These are phyloP conservation scores for Dysidea cf. avara DNA, from an alignment of 37 sponge, comb jelly and placozoan species.

Conservation along the genomic window DNA sequence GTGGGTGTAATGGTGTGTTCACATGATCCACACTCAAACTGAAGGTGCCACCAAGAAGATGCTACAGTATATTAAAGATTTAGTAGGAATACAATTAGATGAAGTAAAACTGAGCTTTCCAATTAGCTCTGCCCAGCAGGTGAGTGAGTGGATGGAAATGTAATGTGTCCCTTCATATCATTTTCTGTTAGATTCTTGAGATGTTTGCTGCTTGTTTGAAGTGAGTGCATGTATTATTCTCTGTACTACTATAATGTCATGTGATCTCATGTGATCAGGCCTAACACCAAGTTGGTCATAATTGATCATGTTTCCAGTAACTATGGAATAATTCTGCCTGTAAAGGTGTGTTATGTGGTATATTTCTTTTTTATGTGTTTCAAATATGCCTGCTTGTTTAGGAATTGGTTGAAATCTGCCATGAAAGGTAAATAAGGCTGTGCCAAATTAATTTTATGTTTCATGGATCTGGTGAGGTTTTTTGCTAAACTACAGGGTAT, in stretches of 20 bases:
- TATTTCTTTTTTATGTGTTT: too few species aligned
- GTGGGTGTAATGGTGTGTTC: conserved; percentile 18
- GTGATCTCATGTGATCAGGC: conserved; percentile 23
- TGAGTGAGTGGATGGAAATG: neutral
- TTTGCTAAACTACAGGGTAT: too few species aligned
- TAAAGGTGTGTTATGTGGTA: conserved; percentile 43
- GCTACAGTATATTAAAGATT: conserved; percentile 12
- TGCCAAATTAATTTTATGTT: neutral
- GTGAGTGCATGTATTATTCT: too few species aligned
- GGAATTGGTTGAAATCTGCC: conserved; percentile 58
- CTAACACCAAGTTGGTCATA: conserved; percentile 56
- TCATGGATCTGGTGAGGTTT: too few species aligned
- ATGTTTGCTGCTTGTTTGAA: neutral
- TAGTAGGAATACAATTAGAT: conserved; percentile 11
- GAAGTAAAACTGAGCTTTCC: conserved; percentile 51
- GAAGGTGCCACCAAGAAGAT: conserved; percentile 56
- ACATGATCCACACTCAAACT: neutral
- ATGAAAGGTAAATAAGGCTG: conserved; percentile 23
- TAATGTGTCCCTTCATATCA: neutral
- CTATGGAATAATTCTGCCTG: conserved; percentile 57
- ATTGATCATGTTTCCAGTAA: conserved; percentile 79
- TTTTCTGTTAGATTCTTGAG: neutral
- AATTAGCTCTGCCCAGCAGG: conserved; percentile 7
- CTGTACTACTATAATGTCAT: neutral
- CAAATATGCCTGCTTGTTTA: too few species aligned